Percentiles rank a stretch among this genome's conserved stretches.
phyloP scores from a whole-genome alignment of 2,888 invertebrate genomes.

The Tortricodes alternella region DNA sequence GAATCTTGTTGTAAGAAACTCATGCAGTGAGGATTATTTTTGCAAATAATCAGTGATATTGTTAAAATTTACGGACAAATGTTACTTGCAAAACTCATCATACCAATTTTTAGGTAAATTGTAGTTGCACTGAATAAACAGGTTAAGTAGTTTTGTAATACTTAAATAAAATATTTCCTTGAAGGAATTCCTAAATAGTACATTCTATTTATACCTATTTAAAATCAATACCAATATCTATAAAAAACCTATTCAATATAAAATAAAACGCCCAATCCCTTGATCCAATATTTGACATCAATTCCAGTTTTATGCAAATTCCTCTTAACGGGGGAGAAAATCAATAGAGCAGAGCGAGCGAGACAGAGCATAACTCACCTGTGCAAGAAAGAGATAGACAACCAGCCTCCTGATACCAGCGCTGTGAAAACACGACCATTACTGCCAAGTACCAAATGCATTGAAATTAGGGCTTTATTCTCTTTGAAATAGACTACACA shows the following conservation, averaged over 20 bases:
- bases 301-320: slow-evolving; percentile 57
- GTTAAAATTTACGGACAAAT: too few relatives aligned
- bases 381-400: slow-evolving; percentile 39
- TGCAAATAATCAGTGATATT: too few relatives aligned
- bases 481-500: not conserved
- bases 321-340: slow-evolving; percentile 58
- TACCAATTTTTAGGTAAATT: too few relatives aligned
- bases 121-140: too few relatives aligned
- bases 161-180: too few relatives aligned
- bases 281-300: slow-evolving; percentile 26
- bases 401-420: slow-evolving; percentile 44
- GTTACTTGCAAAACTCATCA: too few relatives aligned
- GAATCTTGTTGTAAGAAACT: not conserved
- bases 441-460: slow-evolving; percentile 30
- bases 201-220: too few relatives aligned
- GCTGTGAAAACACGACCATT: slow-evolving; percentile 47
- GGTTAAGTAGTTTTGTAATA: too few relatives aligned
- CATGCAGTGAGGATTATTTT: too few relatives aligned
- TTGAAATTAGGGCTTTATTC: slow-evolving; percentile 5
- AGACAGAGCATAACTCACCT: slow-evolving; percentile 35
- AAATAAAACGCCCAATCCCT: not conserved
- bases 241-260: not conserved
- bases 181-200: too few relatives aligned
- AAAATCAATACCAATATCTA: not conserved
- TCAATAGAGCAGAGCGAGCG: slow-evolving; percentile 58